Percentiles rank a stretch among this genome's conserved stretches.
Evolutionary conservation across 2,797 vertebrate genomes (phyloP).

Genomic region (Rhincodon typus): DNA sequence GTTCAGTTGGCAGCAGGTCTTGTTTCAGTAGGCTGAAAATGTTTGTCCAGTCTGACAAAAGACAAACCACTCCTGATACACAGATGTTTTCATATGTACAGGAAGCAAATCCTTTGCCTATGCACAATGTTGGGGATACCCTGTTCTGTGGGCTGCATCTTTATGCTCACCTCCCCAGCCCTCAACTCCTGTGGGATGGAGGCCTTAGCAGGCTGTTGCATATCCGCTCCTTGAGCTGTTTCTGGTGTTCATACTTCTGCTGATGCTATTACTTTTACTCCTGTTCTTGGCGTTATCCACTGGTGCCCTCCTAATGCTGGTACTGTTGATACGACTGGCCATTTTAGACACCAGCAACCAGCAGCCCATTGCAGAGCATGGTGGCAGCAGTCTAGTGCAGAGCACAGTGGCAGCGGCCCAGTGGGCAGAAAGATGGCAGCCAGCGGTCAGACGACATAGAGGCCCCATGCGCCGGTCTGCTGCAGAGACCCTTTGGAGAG

Average conservation of each 20-base stretch:
- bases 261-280: too few relatives aligned
- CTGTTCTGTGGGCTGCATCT: neutral
- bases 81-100: neutral
- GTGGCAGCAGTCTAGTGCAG: too few relatives aligned
- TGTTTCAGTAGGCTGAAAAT: neutral
- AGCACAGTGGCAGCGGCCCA: too few relatives aligned
- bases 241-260: too few relatives aligned
- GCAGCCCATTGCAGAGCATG: too few relatives aligned
- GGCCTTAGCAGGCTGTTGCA: neutral
- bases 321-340: neutral
- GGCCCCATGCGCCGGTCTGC: too few relatives aligned
- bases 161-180: neutral
- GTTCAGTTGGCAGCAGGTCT: neutral
- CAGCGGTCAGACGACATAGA: too few relatives aligned
- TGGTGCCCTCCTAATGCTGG: too few relatives aligned
- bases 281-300: neutral
- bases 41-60: neutral
- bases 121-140: neutral
- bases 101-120: neutral
- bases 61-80: neutral
- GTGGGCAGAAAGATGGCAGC: too few relatives aligned
- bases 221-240: too few relatives aligned
- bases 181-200: neutral
- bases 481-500: too few relatives aligned
- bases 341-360: neutral